phyloP scores from a whole-genome alignment of 2,888 invertebrate species.

The Lordiphosa fenestrarum region DNA sequence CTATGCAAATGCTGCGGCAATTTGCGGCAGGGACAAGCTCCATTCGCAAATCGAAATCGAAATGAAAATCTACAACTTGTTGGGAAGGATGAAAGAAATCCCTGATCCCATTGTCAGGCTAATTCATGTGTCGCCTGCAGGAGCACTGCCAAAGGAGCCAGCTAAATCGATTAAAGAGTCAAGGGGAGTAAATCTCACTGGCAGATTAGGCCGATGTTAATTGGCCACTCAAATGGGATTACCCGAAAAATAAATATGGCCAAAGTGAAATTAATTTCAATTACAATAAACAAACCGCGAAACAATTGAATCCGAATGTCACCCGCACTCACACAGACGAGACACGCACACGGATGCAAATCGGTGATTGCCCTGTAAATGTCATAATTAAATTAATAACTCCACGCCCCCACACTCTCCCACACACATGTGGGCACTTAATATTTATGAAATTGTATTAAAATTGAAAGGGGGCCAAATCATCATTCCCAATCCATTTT shows the following conservation, averaged over 20 bases:
- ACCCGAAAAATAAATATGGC: slow-evolving; percentile 5
- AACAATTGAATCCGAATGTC: slow-evolving; percentile 38
- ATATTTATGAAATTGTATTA: no score
- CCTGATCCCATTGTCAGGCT: slow-evolving; percentile 59
- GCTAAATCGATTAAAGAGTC: slow-evolving; percentile 71
- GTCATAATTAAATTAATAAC: slow-evolving; percentile 44
- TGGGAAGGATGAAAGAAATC: slow-evolving; percentile 12
- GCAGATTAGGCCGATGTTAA: slow-evolving; percentile 19
- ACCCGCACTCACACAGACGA: neutral
- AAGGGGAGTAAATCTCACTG: slow-evolving; percentile 27
- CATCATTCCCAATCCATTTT: no score
- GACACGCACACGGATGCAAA: neutral
- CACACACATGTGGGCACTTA: neutral
- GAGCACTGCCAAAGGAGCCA: slow-evolving; percentile 23
- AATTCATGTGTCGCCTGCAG: slow-evolving; percentile 73
- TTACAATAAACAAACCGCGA: slow-evolving; percentile 45
- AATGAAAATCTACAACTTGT: slow-evolving; percentile 73
- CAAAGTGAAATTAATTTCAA: slow-evolving; percentile 44
- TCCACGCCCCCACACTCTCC: neutral
- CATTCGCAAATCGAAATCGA: slow-evolving; percentile 52
- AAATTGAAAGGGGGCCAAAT: no score
- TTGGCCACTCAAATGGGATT: neutral
- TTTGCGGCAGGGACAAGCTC: slow-evolving; percentile 29
- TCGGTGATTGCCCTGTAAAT: slow-evolving; percentile 31
- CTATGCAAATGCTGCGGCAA: slow-evolving; percentile 53